These are phyloP conservation scores for Zaprionus taronus DNA, from an alignment of 1,140 invertebrate genomes.

Conservation along the genomic window DNA sequence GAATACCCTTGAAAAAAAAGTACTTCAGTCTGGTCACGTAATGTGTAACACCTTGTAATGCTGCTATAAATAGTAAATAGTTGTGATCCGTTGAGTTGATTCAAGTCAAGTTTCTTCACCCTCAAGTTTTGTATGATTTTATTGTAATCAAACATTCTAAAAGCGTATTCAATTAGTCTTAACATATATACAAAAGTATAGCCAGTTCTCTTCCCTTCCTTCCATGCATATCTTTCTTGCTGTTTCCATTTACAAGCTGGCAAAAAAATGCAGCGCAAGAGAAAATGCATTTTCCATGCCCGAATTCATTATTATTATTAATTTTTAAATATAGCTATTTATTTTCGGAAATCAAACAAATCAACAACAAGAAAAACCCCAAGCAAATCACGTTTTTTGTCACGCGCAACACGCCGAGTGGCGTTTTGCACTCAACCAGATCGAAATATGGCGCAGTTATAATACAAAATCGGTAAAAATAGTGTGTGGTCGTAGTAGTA, in stretches of 20 bases:
- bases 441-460: constrained; percentile 7
- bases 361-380: constrained; percentile 5
- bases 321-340: constrained; percentile 45
- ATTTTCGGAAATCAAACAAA: constrained; percentile 38
- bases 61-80: background rate
- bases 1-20: constrained; percentile 1
- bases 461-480: background rate
- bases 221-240: constrained; percentile 1
- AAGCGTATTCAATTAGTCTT: background rate
- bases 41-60: constrained; percentile 1
- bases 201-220: background rate
- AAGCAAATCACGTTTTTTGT: constrained; percentile 45
- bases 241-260: constrained; percentile 36
- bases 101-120: background rate
- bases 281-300: constrained; percentile 26
- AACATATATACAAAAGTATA: background rate
- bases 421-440: constrained; percentile 12
- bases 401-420: constrained; percentile 39
- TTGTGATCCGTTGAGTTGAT: background rate
- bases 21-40: constrained; percentile 1
- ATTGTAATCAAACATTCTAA: background rate
- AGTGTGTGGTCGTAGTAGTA: background rate
- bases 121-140: background rate
- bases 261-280: constrained; percentile 42
- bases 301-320: constrained; percentile 22